Percentiles rank a stretch among this genome's conserved stretches.
Evolutionary conservation across 2,888 invertebrate genomes (phyloP).

Genomic region (Euplexia lucipara): DNA sequence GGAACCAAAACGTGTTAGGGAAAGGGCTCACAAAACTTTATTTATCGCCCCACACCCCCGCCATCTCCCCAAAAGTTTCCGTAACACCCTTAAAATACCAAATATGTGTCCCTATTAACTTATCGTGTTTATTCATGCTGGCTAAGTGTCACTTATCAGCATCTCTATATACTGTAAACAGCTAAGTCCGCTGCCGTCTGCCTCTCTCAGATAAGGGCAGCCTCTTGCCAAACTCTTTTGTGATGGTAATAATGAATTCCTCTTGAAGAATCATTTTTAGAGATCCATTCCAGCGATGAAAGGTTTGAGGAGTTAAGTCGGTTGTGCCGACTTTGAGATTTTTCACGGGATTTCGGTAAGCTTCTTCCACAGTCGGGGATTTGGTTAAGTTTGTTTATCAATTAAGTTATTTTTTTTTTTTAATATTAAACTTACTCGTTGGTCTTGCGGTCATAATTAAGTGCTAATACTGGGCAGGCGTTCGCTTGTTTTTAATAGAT

Average conservation of each 20-base stretch:
- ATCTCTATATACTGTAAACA: constrained; percentile 36
- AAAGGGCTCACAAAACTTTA: not conserved
- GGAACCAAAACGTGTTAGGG: not conserved
- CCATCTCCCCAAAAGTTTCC: constrained; percentile 5
- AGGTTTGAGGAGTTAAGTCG: constrained; percentile 34
- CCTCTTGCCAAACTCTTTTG: constrained; percentile 64
- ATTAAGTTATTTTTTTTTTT: not conserved
- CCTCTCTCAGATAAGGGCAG: constrained; percentile 51
- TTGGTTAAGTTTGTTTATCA: constrained; percentile 29
- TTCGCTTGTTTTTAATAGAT: no score
- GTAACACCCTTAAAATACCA: constrained; percentile 1
- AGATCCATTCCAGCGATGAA: constrained; percentile 54
- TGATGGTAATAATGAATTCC: constrained; percentile 72
- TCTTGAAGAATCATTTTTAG: constrained; percentile 65
- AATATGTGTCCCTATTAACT: constrained; percentile 23
- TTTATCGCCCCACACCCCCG: not conserved
- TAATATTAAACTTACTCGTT: not conserved
- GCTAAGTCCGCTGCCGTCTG: constrained; percentile 47
- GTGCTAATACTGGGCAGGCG: no score
- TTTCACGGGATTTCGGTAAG: constrained; percentile 29
- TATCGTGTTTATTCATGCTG: constrained; percentile 45
- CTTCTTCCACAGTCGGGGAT: constrained; percentile 20
- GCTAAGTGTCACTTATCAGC: constrained; percentile 26
- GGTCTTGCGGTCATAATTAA: not conserved
- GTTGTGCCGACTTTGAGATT: constrained; percentile 21